phyloP scores from a whole-genome alignment of 2,797 vertebrate species.

The Halcyon badia region DNA sequence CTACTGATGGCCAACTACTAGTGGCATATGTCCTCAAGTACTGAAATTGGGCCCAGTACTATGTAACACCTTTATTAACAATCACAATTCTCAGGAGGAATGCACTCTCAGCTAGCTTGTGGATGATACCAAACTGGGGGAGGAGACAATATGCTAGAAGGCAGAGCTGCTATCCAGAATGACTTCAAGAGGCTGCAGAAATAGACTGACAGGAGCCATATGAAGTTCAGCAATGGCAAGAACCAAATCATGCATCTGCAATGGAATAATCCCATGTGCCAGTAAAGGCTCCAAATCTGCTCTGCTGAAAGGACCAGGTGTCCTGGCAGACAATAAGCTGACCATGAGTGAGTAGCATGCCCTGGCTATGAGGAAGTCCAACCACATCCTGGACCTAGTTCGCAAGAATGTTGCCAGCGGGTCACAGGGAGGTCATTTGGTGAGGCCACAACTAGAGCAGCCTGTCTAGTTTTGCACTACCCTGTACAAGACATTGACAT shows the following conservation, averaged over 20 bases:
- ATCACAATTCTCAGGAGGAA: neutral
- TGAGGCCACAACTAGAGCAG: neutral
- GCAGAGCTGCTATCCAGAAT: neutral
- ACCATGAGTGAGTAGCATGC: neutral
- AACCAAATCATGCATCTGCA: neutral
- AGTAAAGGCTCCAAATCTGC: neutral
- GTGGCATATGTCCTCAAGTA: neutral
- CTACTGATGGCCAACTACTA: neutral
- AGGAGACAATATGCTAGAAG: neutral
- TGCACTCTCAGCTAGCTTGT: neutral
- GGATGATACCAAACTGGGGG: neutral
- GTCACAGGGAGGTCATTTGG: neutral
- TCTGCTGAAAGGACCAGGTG: neutral
- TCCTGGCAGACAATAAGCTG: neutral
- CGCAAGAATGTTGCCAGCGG: neutral
- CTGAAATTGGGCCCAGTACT: neutral
- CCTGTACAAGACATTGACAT: neutral
- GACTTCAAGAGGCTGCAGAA: neutral
- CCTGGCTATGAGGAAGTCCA: neutral
- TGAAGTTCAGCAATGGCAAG: neutral
- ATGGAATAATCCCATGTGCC: neutral
- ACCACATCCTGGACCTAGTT: neutral
- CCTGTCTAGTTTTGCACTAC: neutral
- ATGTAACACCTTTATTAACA: neutral
- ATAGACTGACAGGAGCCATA: neutral